Evolutionary conservation across 2,797 vertebrate species (phyloP), one percentile per base, ranked within the genome.

Genomic region (Mycteria americana): DNA sequence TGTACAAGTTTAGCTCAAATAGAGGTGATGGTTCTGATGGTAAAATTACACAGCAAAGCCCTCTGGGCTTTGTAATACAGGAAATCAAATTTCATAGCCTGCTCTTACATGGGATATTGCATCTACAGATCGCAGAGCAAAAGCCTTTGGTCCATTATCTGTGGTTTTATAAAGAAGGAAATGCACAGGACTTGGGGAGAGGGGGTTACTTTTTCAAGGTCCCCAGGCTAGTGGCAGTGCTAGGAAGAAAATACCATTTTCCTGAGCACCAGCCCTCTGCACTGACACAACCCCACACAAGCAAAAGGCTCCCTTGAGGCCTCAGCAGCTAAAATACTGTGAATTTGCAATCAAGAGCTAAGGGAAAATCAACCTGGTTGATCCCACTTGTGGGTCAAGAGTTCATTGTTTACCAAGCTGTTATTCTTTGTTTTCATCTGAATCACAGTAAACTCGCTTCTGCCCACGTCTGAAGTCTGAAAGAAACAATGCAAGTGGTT

Each of bases 341-440:
- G 35, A 87, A 83, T 70, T 60, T 85, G 45, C 37, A 70, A n/a
- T 48, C 14, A 50, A 85, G 31, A 77, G 3, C 60, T 79, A 68
- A 82, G 35, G 45, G 37, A 50, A 74, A 89, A 87, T 70, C 75
- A 87, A 83, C n/a, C 21, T 70, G 53, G 10, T 48, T 45, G 39
- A 39, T 67, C 60, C 27, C 37, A 48, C 28, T 80, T 75, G 23
- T n/a, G 16, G 35, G 41, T 91, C 64, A 84, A 35, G 72, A 78
- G 68, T 85, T 64, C 48, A 56, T 22, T 75, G 30, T 78, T 95
- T 93, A 89, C 72, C 69, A 89, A 86, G 50, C 63, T 80, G 45
- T 65, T 93, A 86, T 89, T 72, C 88, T 91, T 95, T 96, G 84
- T 95, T 95, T 88, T 74, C 41, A 65, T 79, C 10, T 90, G 88